A percentile compares a stretch with the other conserved stretches of the same genome.
Conservation (phyloP, 2,888 invertebrate species). For the Cephus runcator region DNA sequence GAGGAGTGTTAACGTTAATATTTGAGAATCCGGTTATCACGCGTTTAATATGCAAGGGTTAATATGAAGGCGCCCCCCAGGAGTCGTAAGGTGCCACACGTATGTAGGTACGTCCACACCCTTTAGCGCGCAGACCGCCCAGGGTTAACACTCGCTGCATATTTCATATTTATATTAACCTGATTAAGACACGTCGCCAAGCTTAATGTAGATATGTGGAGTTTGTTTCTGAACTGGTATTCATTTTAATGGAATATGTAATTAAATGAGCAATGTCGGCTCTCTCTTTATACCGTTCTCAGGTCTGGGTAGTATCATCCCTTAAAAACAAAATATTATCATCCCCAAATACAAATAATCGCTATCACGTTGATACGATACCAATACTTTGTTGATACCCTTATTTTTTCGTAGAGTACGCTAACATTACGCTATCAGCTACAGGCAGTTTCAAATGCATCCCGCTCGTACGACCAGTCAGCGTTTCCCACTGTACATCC, state of each 20-base stretch:
- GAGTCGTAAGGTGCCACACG: conserved; percentile 63
- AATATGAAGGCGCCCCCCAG: conserved; percentile 63
- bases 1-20: conserved; percentile 43
- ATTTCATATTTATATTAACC: conserved; percentile 67
- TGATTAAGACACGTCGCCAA: conserved; percentile 64
- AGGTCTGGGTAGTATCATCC: not conserved
- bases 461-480: conserved; percentile 31
- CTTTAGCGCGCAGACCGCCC: conserved; percentile 28
- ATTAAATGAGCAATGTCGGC: conserved; percentile 61
- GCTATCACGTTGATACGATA: not conserved
- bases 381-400: not conserved
- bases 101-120: conserved; percentile 38
- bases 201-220: conserved; percentile 65
- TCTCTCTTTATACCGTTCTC: conserved; percentile 35
- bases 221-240: conserved; percentile 65
- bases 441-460: not conserved
- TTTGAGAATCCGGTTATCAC: conserved; percentile 63
- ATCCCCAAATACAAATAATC: not conserved
- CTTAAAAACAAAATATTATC: not conserved
- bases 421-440: not conserved
- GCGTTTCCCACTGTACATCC: conserved; percentile 37
- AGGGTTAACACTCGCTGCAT: conserved; percentile 59
- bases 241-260: conserved; percentile 66
- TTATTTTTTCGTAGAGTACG: not conserved
- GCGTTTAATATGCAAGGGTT: conserved; percentile 63